Evolutionary conservation across 2,888 invertebrate genomes (phyloP).

Genomic region (Lomographa bimaculata): DNA sequence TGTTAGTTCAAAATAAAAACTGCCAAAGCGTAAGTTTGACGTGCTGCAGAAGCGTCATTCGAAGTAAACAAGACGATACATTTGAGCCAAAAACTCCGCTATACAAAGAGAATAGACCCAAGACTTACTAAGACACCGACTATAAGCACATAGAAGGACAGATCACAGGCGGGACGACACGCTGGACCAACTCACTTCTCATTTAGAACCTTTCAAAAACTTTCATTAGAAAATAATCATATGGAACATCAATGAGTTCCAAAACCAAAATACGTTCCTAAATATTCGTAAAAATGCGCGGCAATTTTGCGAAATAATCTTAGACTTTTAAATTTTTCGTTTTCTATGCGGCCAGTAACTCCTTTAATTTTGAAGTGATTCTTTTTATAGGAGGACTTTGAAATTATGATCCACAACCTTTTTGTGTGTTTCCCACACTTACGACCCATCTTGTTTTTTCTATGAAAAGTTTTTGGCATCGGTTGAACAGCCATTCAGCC

Average conservation of each 20-base stretch:
- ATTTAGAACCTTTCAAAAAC: slow-evolving; percentile 57
- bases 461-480: neutral
- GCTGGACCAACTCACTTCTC: slow-evolving; percentile 62
- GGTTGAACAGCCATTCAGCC: neutral
- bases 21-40: slow-evolving; percentile 34
- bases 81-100: slow-evolving; percentile 44
- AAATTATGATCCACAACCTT: too few relatives aligned
- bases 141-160: slow-evolving; percentile 43
- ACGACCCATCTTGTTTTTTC: too few relatives aligned
- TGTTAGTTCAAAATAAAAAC: slow-evolving; percentile 26
- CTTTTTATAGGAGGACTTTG: too few relatives aligned
- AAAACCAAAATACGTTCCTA: too few relatives aligned
- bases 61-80: slow-evolving; percentile 36
- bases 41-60: slow-evolving; percentile 39
- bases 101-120: slow-evolving; percentile 56
- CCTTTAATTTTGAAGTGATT: too few relatives aligned
- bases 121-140: slow-evolving; percentile 40
- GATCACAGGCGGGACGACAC: slow-evolving; percentile 49
- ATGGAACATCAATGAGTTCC: neutral
- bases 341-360: neutral
- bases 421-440: too few relatives aligned
- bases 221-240: slow-evolving; percentile 14
- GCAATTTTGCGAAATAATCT: slow-evolving; percentile 23
- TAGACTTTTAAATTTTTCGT: slow-evolving; percentile 5
- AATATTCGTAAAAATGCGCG: too few relatives aligned